Base-by-base conservation (phyloP, 1,140 invertebrate genomes). In the Drosophila busckii region DNA sequence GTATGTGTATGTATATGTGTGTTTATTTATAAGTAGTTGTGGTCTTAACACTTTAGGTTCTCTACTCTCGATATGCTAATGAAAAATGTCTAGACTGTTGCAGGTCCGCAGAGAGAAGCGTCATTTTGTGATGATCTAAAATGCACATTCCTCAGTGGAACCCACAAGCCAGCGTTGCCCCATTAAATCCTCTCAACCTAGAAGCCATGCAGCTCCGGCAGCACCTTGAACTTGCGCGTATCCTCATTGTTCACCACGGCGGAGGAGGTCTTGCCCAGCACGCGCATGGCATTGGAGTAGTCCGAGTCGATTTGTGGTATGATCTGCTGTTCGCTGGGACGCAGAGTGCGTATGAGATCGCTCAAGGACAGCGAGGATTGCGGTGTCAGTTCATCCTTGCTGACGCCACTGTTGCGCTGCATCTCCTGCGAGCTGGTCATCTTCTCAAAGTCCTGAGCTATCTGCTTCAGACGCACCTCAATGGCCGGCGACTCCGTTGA, bases 221-320 rank as follows among this genome's bases (percentile, higher is more conserved):
- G 34, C 38, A 64, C 54, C 10, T 64, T 64, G 12, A 64, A 64
- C 26, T 64, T 64, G 45, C 60, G 60, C 5, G 54, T 50, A 5
- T 64, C 60, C 28, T 75, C 73, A 55, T 82, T 80, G 32, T 61
- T 64, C 23, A 71, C 49, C 17, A 53, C 70, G 35, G 55, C 67
- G 1, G 73, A n/a, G 41, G 65, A 70, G n/a, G 69, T 87, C 50
- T 87, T 87, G 59, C 86, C 86, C 17, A 87, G 64, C 13, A 87
- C 86, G 12, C 84, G 78, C 86, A 87, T 87, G 28, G 86, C 85
- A 59, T 87, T 87, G 26, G 86, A 87, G 53, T 87, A 87, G 49
- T 87, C 83, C 5, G 84, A 87, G 48, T 87, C 86, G 54, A 87
- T 87, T 48, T 87, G 86, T 19, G 86, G 83, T 16, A 86, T 84